Base-by-base conservation (phyloP, 2,113 vertebrate genomes). In the Melanerpes formicivorus region DNA sequence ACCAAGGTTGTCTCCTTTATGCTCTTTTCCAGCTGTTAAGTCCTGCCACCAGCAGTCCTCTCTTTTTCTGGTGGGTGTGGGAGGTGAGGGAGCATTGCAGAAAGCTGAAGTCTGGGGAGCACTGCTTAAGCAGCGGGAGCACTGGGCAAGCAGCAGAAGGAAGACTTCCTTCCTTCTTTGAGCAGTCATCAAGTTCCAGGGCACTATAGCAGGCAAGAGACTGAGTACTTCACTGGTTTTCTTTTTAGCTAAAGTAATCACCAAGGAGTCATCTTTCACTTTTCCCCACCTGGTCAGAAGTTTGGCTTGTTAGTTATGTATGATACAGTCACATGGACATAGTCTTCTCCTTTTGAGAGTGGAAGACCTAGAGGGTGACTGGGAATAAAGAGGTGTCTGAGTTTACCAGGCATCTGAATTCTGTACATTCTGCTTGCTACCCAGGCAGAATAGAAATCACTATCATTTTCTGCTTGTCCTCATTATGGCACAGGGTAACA, bases 21-120 rank as follows among this genome's bases (percentile, higher is more conserved):
- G 14, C 29, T 19, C n/a, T 79, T 18, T 23, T 58, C 44, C 84
- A 92, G 59, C 34, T 82, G 56, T 44, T 2, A 58, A 30, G 19
- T 81, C 58, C 46, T 55, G 66, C 34, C 55, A 64, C 30, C 26
- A 77, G 26, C 29, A 87, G 56, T 18, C 8, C 14, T 54, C 66
- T 19, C 78, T 67, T 78, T 67, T 78, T n/a, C 29, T 16, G 3
- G 22, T 9, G 11, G 12, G 1, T 42, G 11, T 16, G 5, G 19
- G 4, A 23, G 15, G 10, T 0, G 0, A 77, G 14, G 8, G 8
- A 6, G 10, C 44, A 54, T 18, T 10, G 1, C 59, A 77, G 25
- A 44, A 89, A 72, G 30, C 6, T 67, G 12, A 76, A 77, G 37
- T 40, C 11, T 12, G 66, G 21, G 44, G 26, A 84, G 34, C 34